phyloP scores from a whole-genome alignment of 92 coral and sea anemone species.

The Palythoa grandiflora region DNA sequence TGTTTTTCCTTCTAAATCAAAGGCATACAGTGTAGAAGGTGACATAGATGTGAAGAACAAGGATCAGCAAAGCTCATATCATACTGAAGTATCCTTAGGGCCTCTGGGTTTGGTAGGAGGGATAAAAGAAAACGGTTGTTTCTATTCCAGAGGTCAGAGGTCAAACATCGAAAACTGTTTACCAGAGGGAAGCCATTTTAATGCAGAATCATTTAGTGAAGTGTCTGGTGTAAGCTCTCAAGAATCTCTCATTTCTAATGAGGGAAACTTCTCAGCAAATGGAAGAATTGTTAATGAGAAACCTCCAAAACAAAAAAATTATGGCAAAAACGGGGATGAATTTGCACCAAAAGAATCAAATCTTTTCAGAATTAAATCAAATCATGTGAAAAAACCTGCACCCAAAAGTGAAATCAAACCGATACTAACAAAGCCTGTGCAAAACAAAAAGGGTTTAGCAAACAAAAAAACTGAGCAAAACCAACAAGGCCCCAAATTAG shows the following conservation, averaged over 20 bases:
- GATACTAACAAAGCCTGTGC: constrained; percentile 36
- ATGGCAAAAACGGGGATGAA: constrained; percentile 51
- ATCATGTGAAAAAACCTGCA: constrained; percentile 11
- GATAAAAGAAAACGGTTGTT: background rate
- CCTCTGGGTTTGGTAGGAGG: background rate
- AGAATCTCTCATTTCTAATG: constrained; percentile 12
- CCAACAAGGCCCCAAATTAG: background rate
- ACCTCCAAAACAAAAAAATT: constrained; percentile 18
- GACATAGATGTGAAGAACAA: background rate
- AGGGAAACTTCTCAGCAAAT: background rate
- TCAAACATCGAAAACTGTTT: background rate
- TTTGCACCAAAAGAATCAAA: constrained; percentile 41
- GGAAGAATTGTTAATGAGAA: background rate
- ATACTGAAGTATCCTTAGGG: background rate
- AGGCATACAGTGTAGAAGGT: constrained; percentile 39
- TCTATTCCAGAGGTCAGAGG: constrained; percentile 9
- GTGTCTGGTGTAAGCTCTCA: constrained; percentile 25
- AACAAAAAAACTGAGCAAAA: constrained; percentile 18
- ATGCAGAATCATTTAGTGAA: background rate
- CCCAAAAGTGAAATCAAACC: constrained; percentile 40
- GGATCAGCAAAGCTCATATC: background rate
- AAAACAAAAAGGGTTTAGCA: constrained; percentile 10
- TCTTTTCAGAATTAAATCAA: constrained; percentile 46
- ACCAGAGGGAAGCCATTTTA: background rate
- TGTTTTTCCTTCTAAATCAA: constrained; percentile 28